Conservation (phyloP, 2,797 vertebrate genomes). For the Lagodon rhomboides region DNA sequence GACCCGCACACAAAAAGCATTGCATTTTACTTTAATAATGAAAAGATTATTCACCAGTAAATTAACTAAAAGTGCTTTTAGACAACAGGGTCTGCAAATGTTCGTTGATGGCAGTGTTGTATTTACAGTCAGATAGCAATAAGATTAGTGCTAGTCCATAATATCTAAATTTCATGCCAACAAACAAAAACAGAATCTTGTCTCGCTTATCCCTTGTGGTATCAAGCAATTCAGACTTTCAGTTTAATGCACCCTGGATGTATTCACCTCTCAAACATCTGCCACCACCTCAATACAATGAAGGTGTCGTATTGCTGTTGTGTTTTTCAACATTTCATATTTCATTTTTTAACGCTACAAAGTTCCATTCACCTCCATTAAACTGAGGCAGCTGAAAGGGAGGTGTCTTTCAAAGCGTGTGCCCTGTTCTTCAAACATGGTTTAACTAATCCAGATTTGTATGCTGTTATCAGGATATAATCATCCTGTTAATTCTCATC, state of each 20-base stretch:
- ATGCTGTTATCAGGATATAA: too few species aligned
- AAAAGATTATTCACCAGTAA: neutral
- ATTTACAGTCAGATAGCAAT: neutral
- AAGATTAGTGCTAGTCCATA: neutral
- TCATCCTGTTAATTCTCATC: neutral
- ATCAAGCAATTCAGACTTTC: neutral
- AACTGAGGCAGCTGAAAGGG: neutral
- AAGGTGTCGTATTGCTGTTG: neutral
- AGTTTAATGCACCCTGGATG: neutral
- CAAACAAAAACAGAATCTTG: neutral
- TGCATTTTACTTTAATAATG: neutral
- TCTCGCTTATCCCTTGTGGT: neutral
- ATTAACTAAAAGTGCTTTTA: neutral
- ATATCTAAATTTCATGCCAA: constrained; percentile 2
- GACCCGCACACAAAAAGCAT: neutral
- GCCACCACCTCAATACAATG: neutral
- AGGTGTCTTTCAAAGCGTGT: neutral
- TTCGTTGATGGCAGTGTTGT: neutral
- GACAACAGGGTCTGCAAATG: neutral
- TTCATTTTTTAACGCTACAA: constrained; percentile 1
- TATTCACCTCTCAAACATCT: neutral
- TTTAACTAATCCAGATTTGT: neutral
- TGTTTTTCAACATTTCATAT: neutral
- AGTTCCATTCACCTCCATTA: neutral
- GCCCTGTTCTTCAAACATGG: neutral